These are phyloP conservation scores for Leucoraja erinaceus DNA, from an alignment of 2,113 vertebrate species.

Conservation along the genomic window DNA sequence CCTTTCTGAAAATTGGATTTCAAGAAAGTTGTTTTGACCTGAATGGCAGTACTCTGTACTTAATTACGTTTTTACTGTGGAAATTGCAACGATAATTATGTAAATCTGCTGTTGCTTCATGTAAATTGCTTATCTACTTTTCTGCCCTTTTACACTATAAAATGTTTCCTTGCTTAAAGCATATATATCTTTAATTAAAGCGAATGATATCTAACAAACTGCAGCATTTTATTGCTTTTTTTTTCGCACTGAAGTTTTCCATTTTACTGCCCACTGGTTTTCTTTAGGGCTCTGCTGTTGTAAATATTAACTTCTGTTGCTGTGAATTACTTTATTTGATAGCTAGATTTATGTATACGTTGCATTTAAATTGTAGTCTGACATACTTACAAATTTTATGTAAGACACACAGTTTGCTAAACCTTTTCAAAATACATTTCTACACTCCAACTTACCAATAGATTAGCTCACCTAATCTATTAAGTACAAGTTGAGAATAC, in stretches of 20 bases:
- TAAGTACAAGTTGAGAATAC: neutral
- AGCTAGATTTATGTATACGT: neutral
- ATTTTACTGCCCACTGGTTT: neutral
- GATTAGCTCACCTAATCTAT: neutral
- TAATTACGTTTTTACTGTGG: too few species aligned
- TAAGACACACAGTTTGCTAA: too few species aligned
- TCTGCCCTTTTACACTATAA: neutral
- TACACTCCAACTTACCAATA: too few species aligned
- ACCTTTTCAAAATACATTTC: too few species aligned
- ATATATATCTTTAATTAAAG: neutral
- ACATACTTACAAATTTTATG: too few species aligned
- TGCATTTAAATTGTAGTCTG: neutral
- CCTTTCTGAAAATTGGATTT: too few species aligned
- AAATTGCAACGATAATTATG: neutral
- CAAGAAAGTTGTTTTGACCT: too few species aligned
- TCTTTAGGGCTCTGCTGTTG: neutral
- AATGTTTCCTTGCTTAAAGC: neutral
- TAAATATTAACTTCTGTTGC: neutral
- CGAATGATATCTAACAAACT: neutral
- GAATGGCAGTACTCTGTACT: too few species aligned
- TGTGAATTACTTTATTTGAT: neutral
- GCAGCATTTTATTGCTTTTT: neutral
- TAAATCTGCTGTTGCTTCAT: neutral
- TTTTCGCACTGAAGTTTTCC: neutral
- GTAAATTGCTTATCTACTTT: neutral